A percentile compares a stretch with the other conserved stretches of the same genome.
Evolutionary conservation across 2,113 vertebrate species (phyloP).

Genomic region (Blennius ocellaris): DNA sequence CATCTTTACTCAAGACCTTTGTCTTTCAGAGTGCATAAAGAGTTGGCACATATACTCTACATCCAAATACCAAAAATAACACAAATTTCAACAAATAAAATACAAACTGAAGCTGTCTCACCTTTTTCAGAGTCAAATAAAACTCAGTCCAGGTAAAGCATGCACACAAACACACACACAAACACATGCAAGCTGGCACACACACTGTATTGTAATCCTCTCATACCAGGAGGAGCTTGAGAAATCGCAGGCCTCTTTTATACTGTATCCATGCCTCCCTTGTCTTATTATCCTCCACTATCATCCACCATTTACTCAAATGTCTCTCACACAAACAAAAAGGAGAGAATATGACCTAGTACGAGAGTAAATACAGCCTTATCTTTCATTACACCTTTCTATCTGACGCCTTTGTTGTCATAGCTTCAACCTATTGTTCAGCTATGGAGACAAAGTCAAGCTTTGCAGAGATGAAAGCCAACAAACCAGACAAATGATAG

Average conservation of each 20-base stretch:
- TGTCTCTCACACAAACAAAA: conserved; percentile 41
- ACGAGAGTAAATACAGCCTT: conserved; percentile 53
- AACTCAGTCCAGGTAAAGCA: conserved; percentile 17
- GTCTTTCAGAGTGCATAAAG: not conserved
- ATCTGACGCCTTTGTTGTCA: conserved; percentile 51
- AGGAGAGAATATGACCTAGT: conserved; percentile 71
- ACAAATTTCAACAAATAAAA: not conserved
- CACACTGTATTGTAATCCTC: conserved; percentile 36
- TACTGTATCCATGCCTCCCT: conserved; percentile 62
- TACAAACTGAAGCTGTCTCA: too few relatives aligned
- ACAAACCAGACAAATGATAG: conserved; percentile 49
- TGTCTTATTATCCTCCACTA: conserved; percentile 51
- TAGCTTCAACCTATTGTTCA: conserved; percentile 54
- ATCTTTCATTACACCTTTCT: conserved; percentile 51
- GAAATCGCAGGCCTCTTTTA: conserved; percentile 67
- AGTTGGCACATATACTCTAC: not conserved
- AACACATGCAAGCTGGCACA: conserved; percentile 19
- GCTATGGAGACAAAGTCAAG: conserved; percentile 51
- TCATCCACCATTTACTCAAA: conserved; percentile 48
- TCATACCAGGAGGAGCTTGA: conserved; percentile 37
- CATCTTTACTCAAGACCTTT: too few relatives aligned
- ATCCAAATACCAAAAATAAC: not conserved
- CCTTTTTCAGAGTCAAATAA: not conserved
- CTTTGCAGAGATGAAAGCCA: conserved; percentile 62
- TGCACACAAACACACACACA: too few relatives aligned